These are phyloP conservation scores for Brachyhypopomus gauderio DNA, from an alignment of 2,113 vertebrate genomes.

Conservation along the genomic window DNA sequence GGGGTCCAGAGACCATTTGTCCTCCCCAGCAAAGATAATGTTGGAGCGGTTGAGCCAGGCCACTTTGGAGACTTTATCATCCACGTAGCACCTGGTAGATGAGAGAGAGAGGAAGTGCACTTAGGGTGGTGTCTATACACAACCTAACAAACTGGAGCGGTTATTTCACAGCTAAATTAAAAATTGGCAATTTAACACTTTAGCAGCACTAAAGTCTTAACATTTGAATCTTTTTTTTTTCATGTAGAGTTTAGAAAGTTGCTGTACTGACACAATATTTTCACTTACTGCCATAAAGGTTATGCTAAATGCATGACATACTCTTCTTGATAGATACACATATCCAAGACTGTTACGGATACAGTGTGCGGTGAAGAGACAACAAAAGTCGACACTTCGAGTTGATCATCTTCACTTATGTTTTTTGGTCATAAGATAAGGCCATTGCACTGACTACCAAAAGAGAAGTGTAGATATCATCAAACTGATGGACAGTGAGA, in stretches of 20 bases:
- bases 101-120: neutral
- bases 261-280: no score
- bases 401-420: no score
- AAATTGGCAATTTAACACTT: no score
- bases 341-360: neutral
- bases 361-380: neutral
- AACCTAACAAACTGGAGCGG: neutral
- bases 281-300: no score
- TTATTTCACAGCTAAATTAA: no score
- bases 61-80: constrained; percentile 96
- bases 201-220: no score
- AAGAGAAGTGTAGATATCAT: neutral
- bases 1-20: constrained; percentile 98
- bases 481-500: constrained; percentile 6
- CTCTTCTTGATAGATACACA: neutral
- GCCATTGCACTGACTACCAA: neutral
- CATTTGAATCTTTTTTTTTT: no score
- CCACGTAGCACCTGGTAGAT: constrained; percentile 89
- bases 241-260: no score
- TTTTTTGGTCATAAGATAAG: no score
- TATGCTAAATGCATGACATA: no score
- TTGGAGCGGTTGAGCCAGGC: constrained; percentile 99
- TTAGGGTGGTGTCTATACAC: neutral
- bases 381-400: no score
- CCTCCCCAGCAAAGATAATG: constrained; percentile 97